A percentile compares a stretch with the other conserved stretches of the same genome.
Evolutionary conservation across 2,888 invertebrate genomes (phyloP).

Genomic region (Clunio marinus): DNA sequence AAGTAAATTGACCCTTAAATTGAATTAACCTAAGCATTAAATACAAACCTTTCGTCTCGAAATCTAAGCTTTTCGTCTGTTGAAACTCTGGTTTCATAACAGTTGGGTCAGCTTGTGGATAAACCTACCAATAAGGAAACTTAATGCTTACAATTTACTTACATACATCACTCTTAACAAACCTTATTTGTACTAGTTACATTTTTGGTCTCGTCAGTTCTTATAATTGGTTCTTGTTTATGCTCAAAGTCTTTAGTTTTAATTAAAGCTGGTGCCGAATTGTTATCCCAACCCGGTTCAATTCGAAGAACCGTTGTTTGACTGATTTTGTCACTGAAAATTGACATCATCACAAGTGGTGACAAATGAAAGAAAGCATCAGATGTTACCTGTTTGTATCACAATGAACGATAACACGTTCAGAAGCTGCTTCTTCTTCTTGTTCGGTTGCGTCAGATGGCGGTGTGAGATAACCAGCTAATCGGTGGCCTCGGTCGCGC

Average conservation of each 20-base stretch:
- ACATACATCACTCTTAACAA: constrained; percentile 36
- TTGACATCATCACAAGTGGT: no score
- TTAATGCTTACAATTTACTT: background rate
- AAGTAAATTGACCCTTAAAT: no score
- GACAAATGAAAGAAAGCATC: no score
- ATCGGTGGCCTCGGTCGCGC: constrained; percentile 55
- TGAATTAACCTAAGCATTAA: no score
- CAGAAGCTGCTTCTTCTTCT: constrained; percentile 53
- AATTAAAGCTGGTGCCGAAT: constrained; percentile 39
- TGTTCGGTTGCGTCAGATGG: constrained; percentile 61
- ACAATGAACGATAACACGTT: constrained; percentile 29
- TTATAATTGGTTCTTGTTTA: constrained; percentile 28
- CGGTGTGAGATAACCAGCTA: constrained; percentile 58
- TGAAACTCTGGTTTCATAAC: constrained; percentile 45
- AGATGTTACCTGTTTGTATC: constrained; percentile 39
- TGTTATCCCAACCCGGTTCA: constrained; percentile 30
- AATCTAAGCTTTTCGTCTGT: constrained; percentile 46
- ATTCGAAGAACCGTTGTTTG: constrained; percentile 39
- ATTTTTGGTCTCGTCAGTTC: constrained; percentile 39
- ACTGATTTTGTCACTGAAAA: constrained; percentile 35
- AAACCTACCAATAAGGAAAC: constrained; percentile 40
- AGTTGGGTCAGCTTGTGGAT: constrained; percentile 41
- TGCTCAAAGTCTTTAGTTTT: constrained; percentile 24
- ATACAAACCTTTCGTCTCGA: constrained; percentile 44
- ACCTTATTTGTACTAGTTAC: constrained; percentile 39